Evolutionary conservation across 2,113 vertebrate genomes (phyloP).

Genomic region (Notiomystis cincta): DNA sequence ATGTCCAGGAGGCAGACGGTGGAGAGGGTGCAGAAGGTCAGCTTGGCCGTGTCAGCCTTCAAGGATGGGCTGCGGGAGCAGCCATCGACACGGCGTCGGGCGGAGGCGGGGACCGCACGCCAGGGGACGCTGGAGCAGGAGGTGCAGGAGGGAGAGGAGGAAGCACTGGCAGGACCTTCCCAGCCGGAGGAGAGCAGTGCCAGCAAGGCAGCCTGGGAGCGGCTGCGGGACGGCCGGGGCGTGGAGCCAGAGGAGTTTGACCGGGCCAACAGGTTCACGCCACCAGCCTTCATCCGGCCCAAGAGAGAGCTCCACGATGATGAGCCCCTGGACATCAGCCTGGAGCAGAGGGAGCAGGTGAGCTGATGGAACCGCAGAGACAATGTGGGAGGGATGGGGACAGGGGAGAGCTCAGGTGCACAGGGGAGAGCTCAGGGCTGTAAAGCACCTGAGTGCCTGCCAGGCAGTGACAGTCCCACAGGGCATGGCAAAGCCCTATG

Average conservation of each 20-base stretch:
- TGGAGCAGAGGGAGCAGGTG: slow-evolving; percentile 86
- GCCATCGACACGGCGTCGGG: slow-evolving; percentile 50
- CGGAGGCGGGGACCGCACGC: slow-evolving; percentile 33
- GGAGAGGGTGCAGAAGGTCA: slow-evolving; percentile 97
- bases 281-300: slow-evolving; percentile 86
- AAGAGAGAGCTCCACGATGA: slow-evolving; percentile 86
- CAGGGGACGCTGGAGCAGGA: slow-evolving; percentile 68
- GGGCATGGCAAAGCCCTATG: rapidly evolving
- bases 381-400: neutral
- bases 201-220: slow-evolving; percentile 87
- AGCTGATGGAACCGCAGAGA: neutral
- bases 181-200: slow-evolving; percentile 72
- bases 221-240: slow-evolving; percentile 89
- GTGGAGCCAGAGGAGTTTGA: slow-evolving; percentile 93
- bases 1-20: slow-evolving; percentile 97
- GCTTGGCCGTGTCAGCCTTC: slow-evolving; percentile 89
- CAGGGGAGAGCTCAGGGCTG: no score
- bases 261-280: slow-evolving; percentile 82
- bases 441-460: no score
- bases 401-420: rapidly evolving
- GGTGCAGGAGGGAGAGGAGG: slow-evolving; percentile 69
- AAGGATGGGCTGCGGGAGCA: slow-evolving; percentile 87
- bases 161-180: slow-evolving; percentile 45
- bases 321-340: slow-evolving; percentile 79
- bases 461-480: neutral